phyloP scores from a whole-genome alignment of 2,888 invertebrate species.

The Tethea ocularis region DNA sequence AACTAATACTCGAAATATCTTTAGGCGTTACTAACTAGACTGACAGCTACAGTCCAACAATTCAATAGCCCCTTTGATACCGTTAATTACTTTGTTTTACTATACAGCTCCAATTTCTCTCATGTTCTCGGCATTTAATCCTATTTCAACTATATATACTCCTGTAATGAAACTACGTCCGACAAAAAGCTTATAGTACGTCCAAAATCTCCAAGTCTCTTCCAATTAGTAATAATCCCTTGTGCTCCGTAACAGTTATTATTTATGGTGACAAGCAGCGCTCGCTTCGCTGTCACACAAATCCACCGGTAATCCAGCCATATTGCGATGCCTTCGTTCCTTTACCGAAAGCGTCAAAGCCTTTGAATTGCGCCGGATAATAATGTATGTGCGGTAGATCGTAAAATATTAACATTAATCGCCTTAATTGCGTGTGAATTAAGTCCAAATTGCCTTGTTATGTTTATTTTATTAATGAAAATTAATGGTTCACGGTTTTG shows the following conservation, averaged over 20 bases:
- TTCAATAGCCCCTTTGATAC: no score
- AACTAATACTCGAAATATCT: no score
- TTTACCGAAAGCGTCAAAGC: neutral
- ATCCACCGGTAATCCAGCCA: neutral
- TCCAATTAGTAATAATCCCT: neutral
- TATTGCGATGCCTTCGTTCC: neutral
- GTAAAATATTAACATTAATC: slow-evolving; percentile 8
- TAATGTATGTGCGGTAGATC: neutral
- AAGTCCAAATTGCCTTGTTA: slow-evolving; percentile 8
- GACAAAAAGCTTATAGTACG: neutral
- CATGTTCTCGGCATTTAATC: no score
- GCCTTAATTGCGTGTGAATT: slow-evolving; percentile 10
- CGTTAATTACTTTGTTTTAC: no score
- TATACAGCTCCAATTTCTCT: no score
- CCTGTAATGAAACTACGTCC: neutral
- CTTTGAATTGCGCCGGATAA: neutral
- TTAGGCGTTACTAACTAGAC: no score
- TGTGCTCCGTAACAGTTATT: neutral
- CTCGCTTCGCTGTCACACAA: neutral
- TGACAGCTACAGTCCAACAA: no score
- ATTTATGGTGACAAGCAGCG: neutral
- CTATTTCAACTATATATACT: no score
- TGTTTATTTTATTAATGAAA: slow-evolving; percentile 6
- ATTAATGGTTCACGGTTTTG: neutral
- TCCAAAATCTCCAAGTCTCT: neutral